phyloP scores from a whole-genome alignment of 2,113 vertebrate species.

The Corythornis madagascariensis region DNA sequence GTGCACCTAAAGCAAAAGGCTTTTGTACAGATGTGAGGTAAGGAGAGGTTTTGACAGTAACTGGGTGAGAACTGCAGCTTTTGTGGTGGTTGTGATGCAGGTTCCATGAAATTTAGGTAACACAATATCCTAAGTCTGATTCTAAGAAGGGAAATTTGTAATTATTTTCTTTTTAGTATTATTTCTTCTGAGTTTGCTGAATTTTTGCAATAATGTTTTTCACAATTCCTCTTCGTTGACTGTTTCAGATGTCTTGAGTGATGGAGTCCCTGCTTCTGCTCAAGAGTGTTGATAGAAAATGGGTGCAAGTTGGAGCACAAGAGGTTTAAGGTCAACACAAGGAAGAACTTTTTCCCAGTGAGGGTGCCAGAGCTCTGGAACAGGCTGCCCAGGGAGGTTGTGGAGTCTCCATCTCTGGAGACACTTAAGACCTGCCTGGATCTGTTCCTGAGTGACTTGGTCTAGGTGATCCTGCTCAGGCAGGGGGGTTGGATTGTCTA shows the following conservation, averaged over 20 bases:
- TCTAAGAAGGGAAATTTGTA: not conserved
- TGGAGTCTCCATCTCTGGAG: no score
- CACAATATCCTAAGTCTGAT: not conserved
- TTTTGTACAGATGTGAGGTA: not conserved
- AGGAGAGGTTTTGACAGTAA: not conserved
- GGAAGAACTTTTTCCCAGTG: no score
- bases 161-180: not conserved
- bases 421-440: no score
- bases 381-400: no score
- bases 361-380: no score
- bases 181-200: not conserved
- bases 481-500: no score
- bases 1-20: rapidly evolving
- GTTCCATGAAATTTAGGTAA: not conserved
- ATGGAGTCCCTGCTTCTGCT: not conserved
- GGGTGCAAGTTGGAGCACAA: no score
- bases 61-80: not conserved
- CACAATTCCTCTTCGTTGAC: not conserved
- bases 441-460: no score
- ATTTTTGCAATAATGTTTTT: not conserved
- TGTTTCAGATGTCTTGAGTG: not conserved
- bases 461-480: no score
- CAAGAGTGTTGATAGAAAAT: not conserved
- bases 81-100: not conserved
- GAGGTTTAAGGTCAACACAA: no score